Base-by-base conservation (phyloP, 30 jellyfish, hydroid and myxozoan genomes). In the Pelagia noctiluca region DNA sequence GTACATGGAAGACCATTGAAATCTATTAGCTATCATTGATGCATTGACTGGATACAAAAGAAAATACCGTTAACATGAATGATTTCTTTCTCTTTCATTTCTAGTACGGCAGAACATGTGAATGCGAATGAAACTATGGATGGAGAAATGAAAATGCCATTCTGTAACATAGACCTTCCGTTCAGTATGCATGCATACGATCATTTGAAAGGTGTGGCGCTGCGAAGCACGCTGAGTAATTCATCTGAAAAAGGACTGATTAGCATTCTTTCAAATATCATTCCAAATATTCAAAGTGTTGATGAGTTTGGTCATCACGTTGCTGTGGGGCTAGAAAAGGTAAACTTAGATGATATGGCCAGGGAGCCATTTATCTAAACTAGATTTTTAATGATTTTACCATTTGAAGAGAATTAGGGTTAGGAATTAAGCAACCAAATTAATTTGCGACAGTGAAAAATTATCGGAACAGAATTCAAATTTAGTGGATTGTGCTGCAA, bases 171-270 rank as follows among this genome's bases (percentile, higher is more conserved):
- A 1, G 97, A 94, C 61, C 71, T 94, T 38, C 82, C 95, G 12
- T 88, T 94, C 76, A 94, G 99, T 62, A 94, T 94, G 99, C 42
- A 83, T 35, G 47, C 95, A 12, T 94, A 85, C 83, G 99, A 94
- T 61, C 99, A 94, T 63, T 69, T 94, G 22, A 88, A 87, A 31
- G 97, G 99, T 33, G 96, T 94, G 1, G 88, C 93, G 7, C 89
- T 84, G 42, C 57, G 95, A 74, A 34, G 65, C 16, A 10, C 69
- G 12, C 49, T 94, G n/a, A 83, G 31, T 21, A 82, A 82, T 37
- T 61, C 85, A 22, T 63, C 97, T 18, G 99, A 94, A 71, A 67
- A 46, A 30, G 99, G 99, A 5, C 75, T 94, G 3, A 73, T 84
- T n/a, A 77, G 75, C 42, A 71, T 96, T 22, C 52, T 94, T 16